These are phyloP conservation scores for Toxonevra muliebris DNA, from an alignment of 2,888 invertebrate species.

Conservation along the genomic window DNA sequence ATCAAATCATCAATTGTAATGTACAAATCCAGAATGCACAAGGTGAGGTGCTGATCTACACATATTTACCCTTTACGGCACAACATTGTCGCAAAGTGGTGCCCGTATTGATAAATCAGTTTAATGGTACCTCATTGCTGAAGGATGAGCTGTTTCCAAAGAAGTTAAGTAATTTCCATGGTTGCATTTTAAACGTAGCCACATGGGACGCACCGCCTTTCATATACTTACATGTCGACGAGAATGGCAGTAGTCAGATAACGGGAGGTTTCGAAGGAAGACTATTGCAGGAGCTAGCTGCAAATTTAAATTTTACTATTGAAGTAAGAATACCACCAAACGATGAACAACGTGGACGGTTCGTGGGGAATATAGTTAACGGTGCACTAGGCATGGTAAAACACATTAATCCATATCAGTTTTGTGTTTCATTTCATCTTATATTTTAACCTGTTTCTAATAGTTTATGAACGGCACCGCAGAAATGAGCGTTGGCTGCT, in stretches of 20 bases:
- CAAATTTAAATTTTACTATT: constrained; percentile 45
- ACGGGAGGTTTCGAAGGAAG: constrained; percentile 43
- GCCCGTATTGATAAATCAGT: constrained; percentile 43
- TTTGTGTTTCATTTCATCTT: no score
- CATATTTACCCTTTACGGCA: constrained; percentile 49
- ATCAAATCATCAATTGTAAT: constrained; percentile 54
- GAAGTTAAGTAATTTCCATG: constrained; percentile 46
- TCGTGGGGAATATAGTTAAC: not conserved
- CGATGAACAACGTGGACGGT: not conserved
- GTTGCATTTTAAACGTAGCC: constrained; percentile 37
- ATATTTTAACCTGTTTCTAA: not conserved
- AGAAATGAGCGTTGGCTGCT: constrained; percentile 45
- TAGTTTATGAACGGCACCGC: constrained; percentile 41
- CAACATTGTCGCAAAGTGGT: constrained; percentile 37
- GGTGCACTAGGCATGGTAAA: not conserved
- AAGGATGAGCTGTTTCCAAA: constrained; percentile 43
- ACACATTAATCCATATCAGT: not conserved
- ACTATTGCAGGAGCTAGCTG: constrained; percentile 40
- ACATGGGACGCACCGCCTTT: constrained; percentile 35
- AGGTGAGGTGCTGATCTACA: constrained; percentile 49
- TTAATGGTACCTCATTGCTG: constrained; percentile 36
- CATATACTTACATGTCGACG: not conserved
- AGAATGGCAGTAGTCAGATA: not conserved
- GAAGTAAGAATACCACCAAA: constrained; percentile 22
- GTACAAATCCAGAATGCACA: constrained; percentile 48